A percentile compares a stretch with the other conserved stretches of the same genome.
Evolutionary conservation across 1,140 invertebrate species (phyloP).

Genomic region (Bombus haemorrhoidalis): DNA sequence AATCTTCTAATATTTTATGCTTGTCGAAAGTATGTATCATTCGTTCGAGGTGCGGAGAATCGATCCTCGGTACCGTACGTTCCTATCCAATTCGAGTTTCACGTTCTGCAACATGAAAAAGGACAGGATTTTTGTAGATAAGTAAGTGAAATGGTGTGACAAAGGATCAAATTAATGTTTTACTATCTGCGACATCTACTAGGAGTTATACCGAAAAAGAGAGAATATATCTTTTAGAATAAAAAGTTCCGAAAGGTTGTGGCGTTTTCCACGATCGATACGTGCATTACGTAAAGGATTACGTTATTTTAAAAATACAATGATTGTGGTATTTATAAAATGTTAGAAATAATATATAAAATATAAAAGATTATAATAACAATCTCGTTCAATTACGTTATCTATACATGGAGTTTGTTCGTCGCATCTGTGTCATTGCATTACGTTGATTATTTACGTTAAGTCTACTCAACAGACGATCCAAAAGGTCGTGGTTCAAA

Average conservation of each 20-base stretch:
- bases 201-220: too few species aligned
- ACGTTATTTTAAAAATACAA: too few species aligned
- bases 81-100: background rate
- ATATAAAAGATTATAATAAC: too few species aligned
- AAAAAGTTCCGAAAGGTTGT: too few species aligned
- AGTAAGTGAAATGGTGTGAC: background rate
- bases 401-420: background rate
- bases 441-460: background rate
- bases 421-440: background rate
- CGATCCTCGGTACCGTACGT: background rate
- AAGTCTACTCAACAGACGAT: background rate
- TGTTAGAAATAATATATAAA: too few species aligned
- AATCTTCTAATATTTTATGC: background rate
- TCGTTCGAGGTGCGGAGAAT: background rate
- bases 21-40: background rate
- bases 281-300: too few species aligned
- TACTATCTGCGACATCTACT: background rate
- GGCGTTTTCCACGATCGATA: too few species aligned
- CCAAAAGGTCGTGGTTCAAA: background rate
- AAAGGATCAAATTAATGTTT: background rate
- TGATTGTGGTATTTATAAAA: too few species aligned
- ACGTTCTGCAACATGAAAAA: slow-evolving; percentile 9
- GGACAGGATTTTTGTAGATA: background rate
- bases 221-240: too few species aligned
- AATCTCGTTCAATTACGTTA: background rate